phyloP scores from a whole-genome alignment of 2,113 vertebrate species.

The Hypomesus transpacificus region DNA sequence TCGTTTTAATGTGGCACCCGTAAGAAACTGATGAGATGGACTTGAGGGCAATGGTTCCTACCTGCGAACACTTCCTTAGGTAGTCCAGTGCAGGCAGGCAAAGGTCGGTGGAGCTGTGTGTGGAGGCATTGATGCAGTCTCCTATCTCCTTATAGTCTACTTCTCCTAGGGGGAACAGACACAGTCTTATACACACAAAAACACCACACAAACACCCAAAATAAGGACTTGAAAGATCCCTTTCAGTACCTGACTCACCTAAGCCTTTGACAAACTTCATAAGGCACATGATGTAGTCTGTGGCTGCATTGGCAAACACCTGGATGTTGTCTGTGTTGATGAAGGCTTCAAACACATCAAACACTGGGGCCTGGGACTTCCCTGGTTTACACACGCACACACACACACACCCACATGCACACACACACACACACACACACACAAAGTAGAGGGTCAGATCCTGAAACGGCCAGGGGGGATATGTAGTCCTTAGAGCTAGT shows the following conservation, averaged over 20 bases:
- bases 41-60: conserved; percentile 39
- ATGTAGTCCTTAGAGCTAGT: too few species aligned
- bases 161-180: conserved; percentile 75
- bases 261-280: conserved; percentile 99
- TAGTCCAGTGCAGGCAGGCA: conserved; percentile 95
- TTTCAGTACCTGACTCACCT: conserved; percentile 69
- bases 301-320: conserved; percentile 96
- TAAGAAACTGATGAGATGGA: not conserved
- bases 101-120: conserved; percentile 85
- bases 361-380: conserved; percentile 91
- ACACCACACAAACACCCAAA: not conserved
- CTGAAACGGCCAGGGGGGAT: not conserved
- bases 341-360: conserved; percentile 98
- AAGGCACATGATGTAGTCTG: conserved; percentile 99
- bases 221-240: not conserved
- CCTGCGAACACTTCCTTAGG: conserved; percentile 93
- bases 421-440: not conserved
- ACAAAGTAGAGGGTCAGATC: not conserved
- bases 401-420: not conserved
- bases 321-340: conserved; percentile 97
- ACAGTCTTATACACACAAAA: not conserved
- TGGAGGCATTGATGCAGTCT: conserved; percentile 79
- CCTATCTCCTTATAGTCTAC: conserved; percentile 90
- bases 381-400: conserved; percentile 63
- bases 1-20: not conserved